phyloP scores from a whole-genome alignment of 1,140 invertebrate genomes.

The Myzus persicae region DNA sequence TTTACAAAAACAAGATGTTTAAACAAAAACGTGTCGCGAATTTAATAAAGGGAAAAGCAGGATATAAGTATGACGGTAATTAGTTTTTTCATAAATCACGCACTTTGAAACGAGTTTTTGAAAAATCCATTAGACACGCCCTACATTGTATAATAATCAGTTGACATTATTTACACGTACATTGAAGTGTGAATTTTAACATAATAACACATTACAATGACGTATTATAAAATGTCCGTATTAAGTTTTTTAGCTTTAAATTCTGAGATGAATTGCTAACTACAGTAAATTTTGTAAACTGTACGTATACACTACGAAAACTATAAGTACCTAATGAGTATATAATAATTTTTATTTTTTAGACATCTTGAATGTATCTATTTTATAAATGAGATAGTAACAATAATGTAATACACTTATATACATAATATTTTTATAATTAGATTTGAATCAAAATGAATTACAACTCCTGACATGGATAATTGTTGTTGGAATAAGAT shows the following conservation, averaged over 20 bases:
- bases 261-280: not conserved
- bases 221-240: not conserved
- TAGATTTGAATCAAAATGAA: not conserved
- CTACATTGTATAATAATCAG: not conserved
- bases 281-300: not conserved
- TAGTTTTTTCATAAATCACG: constrained; percentile 26
- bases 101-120: not conserved
- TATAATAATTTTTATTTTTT: not conserved
- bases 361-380: not conserved
- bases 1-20: not conserved
- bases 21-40: not conserved
- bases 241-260: not conserved
- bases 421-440: not conserved
- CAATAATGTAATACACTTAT: not conserved
- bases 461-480: not conserved
- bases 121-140: not conserved
- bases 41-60: not conserved
- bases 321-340: not conserved
- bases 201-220: not conserved
- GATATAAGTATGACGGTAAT: not conserved
- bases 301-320: not conserved
- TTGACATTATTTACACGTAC: not conserved
- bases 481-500: not conserved
- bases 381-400: not conserved
- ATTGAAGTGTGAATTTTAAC: not conserved